A percentile compares a stretch with the other conserved stretches of the same genome.
phyloP scores from a whole-genome alignment of 2,888 invertebrate genomes.

The Leptothorax acervorum region DNA sequence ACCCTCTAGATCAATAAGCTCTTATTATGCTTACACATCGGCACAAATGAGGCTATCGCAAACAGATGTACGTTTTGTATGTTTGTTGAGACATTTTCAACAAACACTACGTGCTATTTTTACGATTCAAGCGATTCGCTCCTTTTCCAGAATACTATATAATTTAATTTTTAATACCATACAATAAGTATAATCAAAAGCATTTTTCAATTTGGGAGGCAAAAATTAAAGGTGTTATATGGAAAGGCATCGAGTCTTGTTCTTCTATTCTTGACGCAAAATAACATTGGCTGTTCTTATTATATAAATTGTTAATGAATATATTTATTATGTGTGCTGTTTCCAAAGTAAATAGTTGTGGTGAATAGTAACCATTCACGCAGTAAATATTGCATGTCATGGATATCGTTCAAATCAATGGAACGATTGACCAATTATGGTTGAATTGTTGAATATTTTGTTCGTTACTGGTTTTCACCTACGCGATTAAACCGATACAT shows the following conservation, averaged over 20 bases:
- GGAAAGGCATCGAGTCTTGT: background rate
- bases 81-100: conserved; percentile 49
- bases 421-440: conserved; percentile 10
- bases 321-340: background rate
- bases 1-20: conserved; percentile 74
- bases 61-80: conserved; percentile 45
- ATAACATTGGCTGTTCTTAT: background rate
- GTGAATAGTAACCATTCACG: background rate
- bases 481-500: conserved; percentile 18
- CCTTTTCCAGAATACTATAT: background rate
- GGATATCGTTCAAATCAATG: background rate
- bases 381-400: background rate
- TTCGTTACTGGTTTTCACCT: background rate
- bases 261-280: background rate
- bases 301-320: background rate
- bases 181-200: background rate
- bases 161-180: background rate
- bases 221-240: background rate
- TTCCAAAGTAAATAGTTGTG: background rate
- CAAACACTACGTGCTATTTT: conserved; percentile 26
- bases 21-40: conserved; percentile 65
- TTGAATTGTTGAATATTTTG: background rate
- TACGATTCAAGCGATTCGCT: conserved; percentile 1
- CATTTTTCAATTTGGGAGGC: background rate
- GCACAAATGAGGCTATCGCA: conserved; percentile 52